phyloP scores from a whole-genome alignment of 1,140 invertebrate genomes.

The Fopius arisanus region DNA sequence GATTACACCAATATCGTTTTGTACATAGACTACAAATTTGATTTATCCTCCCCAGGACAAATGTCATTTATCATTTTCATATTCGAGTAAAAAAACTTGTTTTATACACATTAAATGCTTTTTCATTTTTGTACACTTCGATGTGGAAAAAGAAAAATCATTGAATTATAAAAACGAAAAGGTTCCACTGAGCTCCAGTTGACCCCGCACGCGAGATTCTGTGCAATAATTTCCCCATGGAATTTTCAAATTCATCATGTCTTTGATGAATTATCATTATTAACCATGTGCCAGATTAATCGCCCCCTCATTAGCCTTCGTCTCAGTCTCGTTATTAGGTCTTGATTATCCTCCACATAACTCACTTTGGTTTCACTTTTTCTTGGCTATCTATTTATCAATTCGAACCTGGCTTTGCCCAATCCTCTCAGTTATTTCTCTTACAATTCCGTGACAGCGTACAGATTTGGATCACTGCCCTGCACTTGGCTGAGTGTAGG shows the following conservation, averaged over 20 bases:
- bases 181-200: background rate
- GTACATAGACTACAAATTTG: slow-evolving; percentile 11
- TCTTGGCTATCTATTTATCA: background rate
- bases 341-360: slow-evolving; percentile 22
- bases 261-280: background rate
- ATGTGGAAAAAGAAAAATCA: background rate
- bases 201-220: background rate
- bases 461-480: slow-evolving; percentile 63
- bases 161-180: slow-evolving; percentile 1
- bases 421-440: background rate
- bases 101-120: slow-evolving; percentile 1
- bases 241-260: slow-evolving; percentile 17
- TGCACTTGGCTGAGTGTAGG: slow-evolving; percentile 62
- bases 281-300: slow-evolving; percentile 9
- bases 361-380: slow-evolving; percentile 34
- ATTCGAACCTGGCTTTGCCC: background rate
- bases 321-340: slow-evolving; percentile 22
- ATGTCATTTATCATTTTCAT: background rate
- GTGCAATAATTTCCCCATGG: background rate
- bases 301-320: slow-evolving; percentile 27
- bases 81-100: background rate
- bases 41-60: background rate
- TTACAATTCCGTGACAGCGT: slow-evolving; percentile 62
- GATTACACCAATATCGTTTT: slow-evolving; percentile 4
- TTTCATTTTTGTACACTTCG: slow-evolving; percentile 7